These are phyloP conservation scores for Mechanitis mazaeus DNA, from an alignment of 2,888 invertebrate species.

Conservation along the genomic window DNA sequence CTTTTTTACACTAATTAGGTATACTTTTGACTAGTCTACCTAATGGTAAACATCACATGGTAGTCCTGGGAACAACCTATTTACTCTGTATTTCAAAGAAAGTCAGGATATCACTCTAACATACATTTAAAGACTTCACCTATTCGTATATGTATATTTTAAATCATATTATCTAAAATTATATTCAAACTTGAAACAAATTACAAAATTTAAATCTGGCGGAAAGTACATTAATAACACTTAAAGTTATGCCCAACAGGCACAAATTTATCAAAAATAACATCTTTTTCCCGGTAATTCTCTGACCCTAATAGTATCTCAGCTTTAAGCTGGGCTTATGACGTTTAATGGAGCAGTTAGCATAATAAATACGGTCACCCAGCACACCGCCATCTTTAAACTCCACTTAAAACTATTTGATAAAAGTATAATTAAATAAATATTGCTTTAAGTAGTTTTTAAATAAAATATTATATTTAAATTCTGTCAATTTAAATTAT, in stretches of 20 bases:
- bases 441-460: conserved; percentile 9
- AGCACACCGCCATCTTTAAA: conserved; percentile 29
- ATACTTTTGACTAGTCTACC: too few species aligned
- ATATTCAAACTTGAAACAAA: not conserved
- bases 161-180: too few species aligned
- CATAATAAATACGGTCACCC: conserved; percentile 52
- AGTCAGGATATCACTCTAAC: too few species aligned
- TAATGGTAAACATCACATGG: too few species aligned
- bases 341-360: conserved; percentile 58
- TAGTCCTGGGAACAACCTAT: too few species aligned
- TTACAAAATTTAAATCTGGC: not conserved
- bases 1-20: too few species aligned
- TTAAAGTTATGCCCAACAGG: conserved; percentile 1
- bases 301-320: conserved; percentile 31
- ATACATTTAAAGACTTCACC: too few species aligned
- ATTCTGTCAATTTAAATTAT: conserved; percentile 5
- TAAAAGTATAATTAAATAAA: conserved; percentile 13
- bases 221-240: conserved; percentile 5
- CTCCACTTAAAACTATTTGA: conserved; percentile 20
- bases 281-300: conserved; percentile 21
- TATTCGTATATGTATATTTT: too few species aligned
- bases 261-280: conserved; percentile 20
- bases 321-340: conserved; percentile 44
- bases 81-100: too few species aligned
- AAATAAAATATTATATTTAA: conserved; percentile 5